Percentiles rank a stretch among this genome's conserved stretches.
phyloP scores from a whole-genome alignment of 2,113 vertebrate genomes.

The Datnioides undecimradiatus region DNA sequence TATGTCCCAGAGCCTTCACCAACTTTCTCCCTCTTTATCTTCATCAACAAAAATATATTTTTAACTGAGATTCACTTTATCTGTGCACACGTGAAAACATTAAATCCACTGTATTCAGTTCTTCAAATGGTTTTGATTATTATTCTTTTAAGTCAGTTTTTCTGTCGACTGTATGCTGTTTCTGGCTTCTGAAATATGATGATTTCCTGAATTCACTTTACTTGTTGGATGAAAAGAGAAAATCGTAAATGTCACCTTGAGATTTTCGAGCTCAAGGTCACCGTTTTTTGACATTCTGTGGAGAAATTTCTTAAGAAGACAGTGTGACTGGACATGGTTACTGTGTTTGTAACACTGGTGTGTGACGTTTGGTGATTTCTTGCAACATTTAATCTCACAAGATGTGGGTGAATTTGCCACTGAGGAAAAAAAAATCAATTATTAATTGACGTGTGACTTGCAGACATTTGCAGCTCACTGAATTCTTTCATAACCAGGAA shows the following conservation, averaged over 20 bases:
- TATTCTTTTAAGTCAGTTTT: background rate
- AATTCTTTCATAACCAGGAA: background rate
- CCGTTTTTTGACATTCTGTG: background rate
- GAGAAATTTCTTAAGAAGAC: background rate
- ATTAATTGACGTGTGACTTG: constrained; percentile 11
- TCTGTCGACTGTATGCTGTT: background rate
- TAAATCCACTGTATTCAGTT: too few relatives aligned
- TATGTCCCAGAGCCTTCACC: background rate
- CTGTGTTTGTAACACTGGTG: background rate
- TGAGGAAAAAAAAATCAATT: constrained; percentile 14
- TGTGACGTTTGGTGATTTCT: constrained; percentile 44
- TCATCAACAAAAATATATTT: background rate
- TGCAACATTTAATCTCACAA: constrained; percentile 25
- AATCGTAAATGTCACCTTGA: background rate
- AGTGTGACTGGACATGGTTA: background rate
- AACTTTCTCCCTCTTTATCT: background rate
- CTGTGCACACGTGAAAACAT: background rate
- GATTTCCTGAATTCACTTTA: too few relatives aligned
- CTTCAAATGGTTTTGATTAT: too few relatives aligned
- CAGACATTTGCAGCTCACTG: background rate
- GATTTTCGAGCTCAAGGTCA: background rate
- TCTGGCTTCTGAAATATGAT: background rate
- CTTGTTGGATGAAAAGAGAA: background rate
- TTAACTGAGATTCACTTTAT: background rate
- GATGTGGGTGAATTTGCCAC: background rate